A percentile compares a stretch with the other conserved stretches of the same genome.
Evolutionary conservation across 1,140 invertebrate genomes (phyloP).

Genomic region (Panulirus ornatus): DNA sequence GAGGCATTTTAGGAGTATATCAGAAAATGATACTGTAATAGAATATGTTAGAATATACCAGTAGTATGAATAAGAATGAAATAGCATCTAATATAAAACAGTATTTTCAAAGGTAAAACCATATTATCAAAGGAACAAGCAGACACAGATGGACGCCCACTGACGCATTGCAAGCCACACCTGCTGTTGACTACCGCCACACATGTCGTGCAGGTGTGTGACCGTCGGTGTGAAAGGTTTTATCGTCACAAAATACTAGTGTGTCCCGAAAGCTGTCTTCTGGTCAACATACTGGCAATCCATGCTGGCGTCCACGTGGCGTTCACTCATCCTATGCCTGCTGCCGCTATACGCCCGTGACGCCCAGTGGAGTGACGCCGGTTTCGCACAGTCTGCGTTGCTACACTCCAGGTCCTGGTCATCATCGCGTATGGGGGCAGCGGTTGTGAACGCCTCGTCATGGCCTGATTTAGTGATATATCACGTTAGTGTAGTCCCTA

Average conservation of each 20-base stretch:
- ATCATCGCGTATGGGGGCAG: background rate
- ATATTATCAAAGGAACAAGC: no score
- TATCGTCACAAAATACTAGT: background rate
- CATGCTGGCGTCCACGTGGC: background rate
- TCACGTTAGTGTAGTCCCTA: background rate
- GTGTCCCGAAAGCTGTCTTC: background rate
- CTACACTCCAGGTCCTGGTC: background rate
- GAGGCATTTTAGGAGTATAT: no score
- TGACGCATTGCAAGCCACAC: no score
- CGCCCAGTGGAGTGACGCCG: background rate
- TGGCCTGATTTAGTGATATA: background rate
- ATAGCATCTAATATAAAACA: no score
- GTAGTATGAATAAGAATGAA: no score
- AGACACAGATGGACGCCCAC: no score
- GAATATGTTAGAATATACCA: no score
- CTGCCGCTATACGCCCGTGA: background rate
- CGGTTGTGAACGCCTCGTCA: background rate
- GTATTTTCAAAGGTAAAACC: no score
- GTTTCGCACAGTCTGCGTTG: background rate
- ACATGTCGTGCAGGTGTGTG: background rate
- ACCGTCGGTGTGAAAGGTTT: background rate
- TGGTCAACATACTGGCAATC: background rate
- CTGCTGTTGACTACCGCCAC: no score
- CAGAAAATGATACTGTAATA: no score
- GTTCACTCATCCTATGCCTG: background rate